Base-by-base conservation (phyloP, 1,140 invertebrate species). In the Pemphigus obesinymphae region DNA sequence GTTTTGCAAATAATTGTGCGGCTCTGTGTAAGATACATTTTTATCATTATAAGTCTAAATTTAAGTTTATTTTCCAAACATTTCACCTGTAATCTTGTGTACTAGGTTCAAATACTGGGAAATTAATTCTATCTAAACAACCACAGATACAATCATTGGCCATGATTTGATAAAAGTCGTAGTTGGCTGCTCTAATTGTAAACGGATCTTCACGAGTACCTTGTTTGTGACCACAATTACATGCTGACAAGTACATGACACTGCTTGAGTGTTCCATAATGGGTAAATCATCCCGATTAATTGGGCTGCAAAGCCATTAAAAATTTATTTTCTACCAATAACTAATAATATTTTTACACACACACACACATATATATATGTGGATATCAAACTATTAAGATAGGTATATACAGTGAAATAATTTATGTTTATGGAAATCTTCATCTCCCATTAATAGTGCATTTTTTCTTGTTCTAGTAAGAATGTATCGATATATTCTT, bases 191-290 rank as follows among this genome's bases (percentile, higher is more conserved):
- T 84, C 92, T 90, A 31, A 95, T 89, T 31, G 90, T 92, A 86
- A 97, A 98, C 0, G 96, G 96, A 89, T 98, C 96, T 82, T 97
- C 95, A 29, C 96, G 90, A 1, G 92, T 87, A 6, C 91, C 91
- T 87, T 96, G 94, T 83, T 90, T 93, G 66, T 92, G 89, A 0
- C 97, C 97, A 89, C 97, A 98, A 88, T 97, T 96, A 86, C 97
- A 98, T 17, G 93, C 92, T 68, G 94, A 92, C 50, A 95, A 88
- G 85, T 95, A 94, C 73, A 93, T 89, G 17, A 94, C 91, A n/a
- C 93, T 92, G 84, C 93, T 96, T 73, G 90, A 92, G 87, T 96
- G 94, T 63, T 91, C 89, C 85, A 88, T 90, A 85, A 85, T 85
- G 83, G 87, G 88, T 81, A 89, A 72, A 31, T 88, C 87, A 0